Base-by-base conservation (phyloP, 1,140 invertebrate genomes). In the Diuraphis noxia region DNA sequence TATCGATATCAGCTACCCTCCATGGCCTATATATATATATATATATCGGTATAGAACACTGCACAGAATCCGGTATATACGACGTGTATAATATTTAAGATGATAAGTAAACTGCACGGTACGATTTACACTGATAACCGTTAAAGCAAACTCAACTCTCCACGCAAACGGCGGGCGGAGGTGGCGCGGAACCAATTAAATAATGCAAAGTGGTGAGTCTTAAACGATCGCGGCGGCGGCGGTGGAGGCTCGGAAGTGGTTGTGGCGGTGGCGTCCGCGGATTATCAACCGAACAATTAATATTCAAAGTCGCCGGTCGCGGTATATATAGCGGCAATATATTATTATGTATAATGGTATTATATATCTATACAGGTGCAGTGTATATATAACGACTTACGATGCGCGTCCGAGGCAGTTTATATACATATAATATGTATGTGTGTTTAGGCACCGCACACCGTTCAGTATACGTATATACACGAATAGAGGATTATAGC, bases 151-250 rank as follows among this genome's bases (percentile, higher is more conserved):
- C 72, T 38, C 7, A 36, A 34, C 19, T 10, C 43, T n/a, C 34
- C 56, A 0, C 49, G 17, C 23, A 52, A 86, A 86, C 36, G n/a
- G 56, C n/a, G 30, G 30, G 19, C 43, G 84, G 7, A 10, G n/a
- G 21, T 21, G 17, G 25, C 13, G 87, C 40, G 43, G 72, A 90
- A 43, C 88, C 88, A 90, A 90, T 77, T 90, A 90, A 90, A 90
- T 90, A 90, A 90, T 90, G 88, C 88, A 90, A 90, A 90, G 88
- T 90, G 88, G 88, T 72, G 63, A 90, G 88, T 77, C 63, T 89
- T 89, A 90, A 90, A 90, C 88, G 88, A 79, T 77, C 56, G 41
- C 63, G 88, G 30, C 34, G 88, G 25, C 41, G 82, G 36, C 25
- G 40, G 82, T 21, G n/a, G 41, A 2, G 43, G 84, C n/a, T 46